Base-by-base conservation (phyloP, 2,888 invertebrate genomes). In the Megaustenia siamemsis region DNA sequence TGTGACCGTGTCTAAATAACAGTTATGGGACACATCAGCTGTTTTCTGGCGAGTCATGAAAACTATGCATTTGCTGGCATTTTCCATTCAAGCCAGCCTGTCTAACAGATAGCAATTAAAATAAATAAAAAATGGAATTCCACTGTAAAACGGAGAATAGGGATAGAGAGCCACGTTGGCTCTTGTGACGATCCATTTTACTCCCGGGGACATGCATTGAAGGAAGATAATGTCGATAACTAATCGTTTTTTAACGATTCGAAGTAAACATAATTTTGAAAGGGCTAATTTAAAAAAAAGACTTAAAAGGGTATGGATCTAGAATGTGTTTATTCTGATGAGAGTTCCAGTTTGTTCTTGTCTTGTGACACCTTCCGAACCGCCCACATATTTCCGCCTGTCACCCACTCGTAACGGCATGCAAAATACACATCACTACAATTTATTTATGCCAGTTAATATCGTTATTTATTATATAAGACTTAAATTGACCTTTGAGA, bases 51-150 rank as follows among this genome's bases (percentile, higher is more conserved):
- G 28, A 73, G 32, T 73, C 49, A 73, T 49, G 49, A 15, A 73
- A 73, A 73, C 35, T 73, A 49, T 73, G 45, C 73, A 73, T 73
- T 73, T 49, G n/a, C 73, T 73, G 73, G 73, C 73, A 73, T 49
- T 73, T 73, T 49, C 73, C 32, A 21, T 73, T 32, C 28, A 49
- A 32, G 21, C 73, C 18, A 45, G 49, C 68, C 45, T 49, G 73
- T 49, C 32, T 49, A 45, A 73, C 73, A 73, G 49, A 73, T 35
- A 73, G n/a, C 73, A 73, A 73, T 73, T 73, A 73, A 73, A 73
- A 45, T 73, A 43, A 21, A 60, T n/a, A n/a, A 32, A 73, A 49
- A 73, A 73, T n/a, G n/a, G n/a, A n/a, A n/a, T n/a, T n/a, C n/a
- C n/a, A n/a, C 28, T n/a, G 18, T 73, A 35, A 49, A n/a, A 45